Evolutionary conservation across 37 sponge, comb jelly and placozoan species (phyloP), one percentile per base, ranked within the genome.

Genomic region (Spongilla lacustris): DNA sequence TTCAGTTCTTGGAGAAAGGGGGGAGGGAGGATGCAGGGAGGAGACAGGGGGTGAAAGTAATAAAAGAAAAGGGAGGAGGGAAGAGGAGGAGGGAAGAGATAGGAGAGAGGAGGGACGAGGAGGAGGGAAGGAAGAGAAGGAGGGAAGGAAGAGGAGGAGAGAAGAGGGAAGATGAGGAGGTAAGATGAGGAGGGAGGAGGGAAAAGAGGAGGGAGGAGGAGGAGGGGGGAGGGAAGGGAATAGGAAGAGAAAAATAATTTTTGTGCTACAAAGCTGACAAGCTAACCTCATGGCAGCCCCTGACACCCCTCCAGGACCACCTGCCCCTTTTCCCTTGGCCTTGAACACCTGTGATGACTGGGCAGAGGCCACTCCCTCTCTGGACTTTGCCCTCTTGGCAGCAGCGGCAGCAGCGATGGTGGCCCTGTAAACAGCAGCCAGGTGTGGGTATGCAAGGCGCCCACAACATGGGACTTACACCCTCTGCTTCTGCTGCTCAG

Each of bases 1-100:
- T 83, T 96, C 96, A 84, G 85, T 91, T 68, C 96, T 92, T n/a
- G 49, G 67, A 25, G 69, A 12, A 38, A 22, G 30, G 24, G 36
- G 2, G 24, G 8, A 24, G 34, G 32, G 8, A 73, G 58, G 22
- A 19, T 21, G 23, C 0, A 22, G 21, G 21, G 10, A 70, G 36
- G 35, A 14, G 49, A 38, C 14, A 12, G 29, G 23, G 30, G 79
- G 31, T n/a, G 36, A 49, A 21, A 21, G 46, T 36, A 49, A 29
- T 1, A 24, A n/a, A 36, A 66, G 41, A 49, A n/a, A 24, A 10
- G 28, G 79, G 49, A 66, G 58, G 27, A 25, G 23, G 66, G 79
- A 36, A 49, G 41, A 13, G 79, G 36, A 29, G n/a, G 85, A 66
- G 30, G 37, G 21, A 23, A 11, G 32, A 29, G 32, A 12, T 9